Evolutionary conservation across 2,888 invertebrate genomes (phyloP).

Genomic region (Pollenia amentaria): DNA sequence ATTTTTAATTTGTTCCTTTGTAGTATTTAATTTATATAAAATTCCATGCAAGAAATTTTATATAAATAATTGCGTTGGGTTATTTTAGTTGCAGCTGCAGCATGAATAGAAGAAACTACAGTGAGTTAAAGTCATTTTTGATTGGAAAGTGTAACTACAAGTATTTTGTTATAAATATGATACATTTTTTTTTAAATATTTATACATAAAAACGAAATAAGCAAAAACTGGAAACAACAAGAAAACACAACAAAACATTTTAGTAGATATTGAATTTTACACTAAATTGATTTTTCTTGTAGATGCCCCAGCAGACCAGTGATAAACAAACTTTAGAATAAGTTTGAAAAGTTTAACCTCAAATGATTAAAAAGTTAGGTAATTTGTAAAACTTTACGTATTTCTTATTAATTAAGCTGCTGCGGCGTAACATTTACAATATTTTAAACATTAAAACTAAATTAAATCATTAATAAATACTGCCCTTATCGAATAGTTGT

Average conservation of each 20-base stretch:
- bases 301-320: constrained; percentile 5
- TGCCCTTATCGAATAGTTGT: no score
- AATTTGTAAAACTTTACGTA: no score
- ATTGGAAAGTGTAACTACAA: constrained; percentile 34
- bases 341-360: no score
- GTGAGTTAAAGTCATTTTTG: constrained; percentile 32
- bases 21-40: no score
- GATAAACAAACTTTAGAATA: neutral
- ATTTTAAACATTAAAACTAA: no score
- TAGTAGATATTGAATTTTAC: constrained; percentile 35
- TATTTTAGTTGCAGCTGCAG: neutral
- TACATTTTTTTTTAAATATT: neutral
- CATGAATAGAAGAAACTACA: neutral
- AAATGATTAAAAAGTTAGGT: no score
- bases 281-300: constrained; percentile 46
- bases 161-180: constrained; percentile 16
- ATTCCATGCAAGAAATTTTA: neutral
- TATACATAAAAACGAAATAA: neutral
- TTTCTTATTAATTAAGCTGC: no score
- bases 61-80: constrained; percentile 21
- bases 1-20: no score
- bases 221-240: neutral
- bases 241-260: constrained; percentile 12
- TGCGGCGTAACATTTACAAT: no score
- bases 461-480: no score